Percentiles rank a stretch among this genome's conserved stretches.
Conservation (phyloP, 2,797 vertebrate species). For the Manis crassicaudata region DNA sequence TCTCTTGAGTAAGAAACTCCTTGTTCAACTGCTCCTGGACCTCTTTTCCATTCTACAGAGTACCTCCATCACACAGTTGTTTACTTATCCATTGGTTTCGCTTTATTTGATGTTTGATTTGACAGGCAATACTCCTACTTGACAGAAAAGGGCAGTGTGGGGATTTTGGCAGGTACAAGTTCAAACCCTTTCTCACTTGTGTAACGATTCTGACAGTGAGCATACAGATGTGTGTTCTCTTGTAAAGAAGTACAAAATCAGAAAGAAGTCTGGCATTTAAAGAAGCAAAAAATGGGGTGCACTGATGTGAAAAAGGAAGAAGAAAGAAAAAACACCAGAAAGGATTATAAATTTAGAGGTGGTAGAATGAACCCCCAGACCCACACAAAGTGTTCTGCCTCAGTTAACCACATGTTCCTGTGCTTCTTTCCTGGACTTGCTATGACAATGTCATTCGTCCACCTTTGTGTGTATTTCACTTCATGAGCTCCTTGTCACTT, state of each 20-base stretch:
- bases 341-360: not conserved
- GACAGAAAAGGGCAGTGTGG: slow-evolving; percentile 26
- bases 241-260: not conserved
- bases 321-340: not conserved
- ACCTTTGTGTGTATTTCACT: slow-evolving; percentile 70
- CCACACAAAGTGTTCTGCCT: not conserved
- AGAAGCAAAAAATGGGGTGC: not conserved
- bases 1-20: not conserved
- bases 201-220: not conserved
- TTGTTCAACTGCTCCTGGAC: not conserved
- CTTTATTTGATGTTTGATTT: not conserved
- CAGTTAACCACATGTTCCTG: not conserved
- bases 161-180: not conserved
- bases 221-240: not conserved
- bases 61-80: not conserved
- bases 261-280: not conserved
- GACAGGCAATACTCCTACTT: not conserved
- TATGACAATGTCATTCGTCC: slow-evolving; percentile 41
- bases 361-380: not conserved
- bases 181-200: not conserved
- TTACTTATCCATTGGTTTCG: not conserved
- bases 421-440: not conserved
- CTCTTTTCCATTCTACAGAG: not conserved
- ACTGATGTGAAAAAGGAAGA: not conserved
- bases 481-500: slow-evolving; percentile 70